Conservation (phyloP, 1,140 invertebrate species). For the Augochlora pura region DNA sequence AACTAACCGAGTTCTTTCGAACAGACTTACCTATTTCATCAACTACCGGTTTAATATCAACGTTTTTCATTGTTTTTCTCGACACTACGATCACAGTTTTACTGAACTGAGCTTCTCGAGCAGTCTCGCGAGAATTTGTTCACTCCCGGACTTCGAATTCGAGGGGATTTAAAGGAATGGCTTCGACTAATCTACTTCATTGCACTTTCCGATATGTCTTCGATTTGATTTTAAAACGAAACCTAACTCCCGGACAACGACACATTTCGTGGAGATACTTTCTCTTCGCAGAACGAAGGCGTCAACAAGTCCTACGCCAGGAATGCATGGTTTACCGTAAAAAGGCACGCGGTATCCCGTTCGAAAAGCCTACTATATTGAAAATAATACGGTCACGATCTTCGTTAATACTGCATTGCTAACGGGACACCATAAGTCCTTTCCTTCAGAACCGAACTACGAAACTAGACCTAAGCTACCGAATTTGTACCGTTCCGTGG, state of each 20-base stretch:
- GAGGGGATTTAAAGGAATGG: slow-evolving; percentile 56
- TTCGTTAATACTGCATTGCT: neutral
- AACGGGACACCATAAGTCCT: neutral
- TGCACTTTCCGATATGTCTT: slow-evolving; percentile 70
- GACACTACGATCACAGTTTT: slow-evolving; percentile 78
- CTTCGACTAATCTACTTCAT: slow-evolving; percentile 68
- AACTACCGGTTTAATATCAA: slow-evolving; percentile 55
- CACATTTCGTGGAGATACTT: slow-evolving; percentile 48
- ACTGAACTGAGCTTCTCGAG: slow-evolving; percentile 73
- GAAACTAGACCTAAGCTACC: neutral
- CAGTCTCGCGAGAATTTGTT: slow-evolving; percentile 68
- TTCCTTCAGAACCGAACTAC: neutral
- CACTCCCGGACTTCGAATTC: slow-evolving; percentile 54
- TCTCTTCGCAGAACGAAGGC: slow-evolving; percentile 48
- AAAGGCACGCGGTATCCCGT: slow-evolving; percentile 15
- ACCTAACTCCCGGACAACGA: slow-evolving; percentile 21
- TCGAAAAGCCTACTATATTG: neutral
- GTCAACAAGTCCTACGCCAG: slow-evolving; percentile 34
- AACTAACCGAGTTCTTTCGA: slow-evolving; percentile 61
- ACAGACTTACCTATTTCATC: slow-evolving; percentile 47
- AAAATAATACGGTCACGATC: neutral
- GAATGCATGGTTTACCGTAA: slow-evolving; percentile 45
- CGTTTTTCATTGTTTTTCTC: neutral
- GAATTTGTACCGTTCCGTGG: slow-evolving; percentile 17
- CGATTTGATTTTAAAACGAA: slow-evolving; percentile 28